phyloP scores from a whole-genome alignment of 1,140 invertebrate species.

The Glossosoma conforme region DNA sequence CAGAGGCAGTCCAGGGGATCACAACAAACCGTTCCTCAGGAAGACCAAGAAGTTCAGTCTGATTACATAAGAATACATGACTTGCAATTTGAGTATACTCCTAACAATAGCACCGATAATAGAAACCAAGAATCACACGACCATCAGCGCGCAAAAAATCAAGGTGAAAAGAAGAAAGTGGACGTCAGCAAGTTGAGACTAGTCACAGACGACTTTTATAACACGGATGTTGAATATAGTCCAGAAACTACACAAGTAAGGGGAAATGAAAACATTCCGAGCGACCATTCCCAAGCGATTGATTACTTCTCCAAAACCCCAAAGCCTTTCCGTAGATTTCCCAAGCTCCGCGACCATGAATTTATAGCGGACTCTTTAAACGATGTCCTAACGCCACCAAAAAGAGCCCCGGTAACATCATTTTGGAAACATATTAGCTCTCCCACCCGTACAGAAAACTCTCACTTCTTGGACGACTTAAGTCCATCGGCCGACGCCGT shows the following conservation, averaged over 20 bases:
- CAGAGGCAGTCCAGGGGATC: constrained; percentile 14
- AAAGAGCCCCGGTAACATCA: background rate
- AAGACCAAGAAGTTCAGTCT: constrained; percentile 5
- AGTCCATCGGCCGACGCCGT: background rate
- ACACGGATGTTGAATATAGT: constrained; percentile 16
- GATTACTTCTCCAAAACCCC: constrained; percentile 9
- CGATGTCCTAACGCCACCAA: constrained; percentile 7
- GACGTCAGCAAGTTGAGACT: constrained; percentile 12
- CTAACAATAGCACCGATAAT: background rate
- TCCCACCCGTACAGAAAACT: constrained; percentile 6
- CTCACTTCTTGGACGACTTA: constrained; percentile 2
- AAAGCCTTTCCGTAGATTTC: too few species aligned
- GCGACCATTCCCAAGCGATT: constrained; percentile 6
- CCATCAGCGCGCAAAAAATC: background rate
- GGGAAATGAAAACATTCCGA: background rate
- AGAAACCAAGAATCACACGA: background rate
- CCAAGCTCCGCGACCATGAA: too few species aligned
- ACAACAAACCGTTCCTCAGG: background rate
- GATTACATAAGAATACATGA: constrained; percentile 22
- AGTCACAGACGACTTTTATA: constrained; percentile 21
- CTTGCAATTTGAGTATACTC: background rate
- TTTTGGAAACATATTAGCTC: constrained; percentile 11
- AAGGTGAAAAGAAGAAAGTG: constrained; percentile 7
- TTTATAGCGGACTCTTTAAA: background rate
- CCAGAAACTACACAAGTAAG: constrained; percentile 1